Evolutionary conservation across 2,113 vertebrate genomes (phyloP), one percentile per base, ranked within the genome.

Genomic region (Hylia prasina): DNA sequence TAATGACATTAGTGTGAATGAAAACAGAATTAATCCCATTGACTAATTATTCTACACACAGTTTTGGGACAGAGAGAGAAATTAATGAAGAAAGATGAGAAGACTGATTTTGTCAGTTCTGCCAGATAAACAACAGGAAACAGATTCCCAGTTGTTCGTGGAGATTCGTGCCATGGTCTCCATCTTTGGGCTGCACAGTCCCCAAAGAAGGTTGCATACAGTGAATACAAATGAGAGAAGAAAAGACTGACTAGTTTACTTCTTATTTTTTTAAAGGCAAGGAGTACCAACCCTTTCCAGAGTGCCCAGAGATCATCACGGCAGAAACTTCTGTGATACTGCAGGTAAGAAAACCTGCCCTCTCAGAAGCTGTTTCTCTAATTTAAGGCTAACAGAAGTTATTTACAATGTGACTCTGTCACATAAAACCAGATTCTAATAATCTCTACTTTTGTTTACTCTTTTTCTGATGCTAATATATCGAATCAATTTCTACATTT

Each of bases 71-170:
- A 83, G 42, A 70, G 53, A 81, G 21, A 82, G 14, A 96, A 91
- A 95, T 71, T 90, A 91, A 93, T 63, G 78, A 90, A 93, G 90
- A 83, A 92, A 86, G 44, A 82, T 92, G 79, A 86, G 92, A 69
- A 70, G 54, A 70, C 17, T 90, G 58, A 86, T 93, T 93, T 87
- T 88, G 93, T 83, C 85, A 63, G 14, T 91, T 94, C 60, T 81
- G 58, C 42, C 58, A 65, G 14, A 44, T n/a, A 82, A 63, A 89
- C 54, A 91, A 50, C 40, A 82, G 66, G 85, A 85, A 87, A 69
- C 12, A 54, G 51, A 33, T 31, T 94, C 58, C 82, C 71, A 77
- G 14, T 35, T 89, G 68, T 30, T 78, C 1, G 0, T 2, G 18
- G n/a, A 80, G 63, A 73, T 83, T 81, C 50, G 16, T 66, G 54